A percentile compares a stretch with the other conserved stretches of the same genome.
Evolutionary conservation across 2,113 vertebrate species (phyloP).

Genomic region (Psilopsiagon aurifrons): DNA sequence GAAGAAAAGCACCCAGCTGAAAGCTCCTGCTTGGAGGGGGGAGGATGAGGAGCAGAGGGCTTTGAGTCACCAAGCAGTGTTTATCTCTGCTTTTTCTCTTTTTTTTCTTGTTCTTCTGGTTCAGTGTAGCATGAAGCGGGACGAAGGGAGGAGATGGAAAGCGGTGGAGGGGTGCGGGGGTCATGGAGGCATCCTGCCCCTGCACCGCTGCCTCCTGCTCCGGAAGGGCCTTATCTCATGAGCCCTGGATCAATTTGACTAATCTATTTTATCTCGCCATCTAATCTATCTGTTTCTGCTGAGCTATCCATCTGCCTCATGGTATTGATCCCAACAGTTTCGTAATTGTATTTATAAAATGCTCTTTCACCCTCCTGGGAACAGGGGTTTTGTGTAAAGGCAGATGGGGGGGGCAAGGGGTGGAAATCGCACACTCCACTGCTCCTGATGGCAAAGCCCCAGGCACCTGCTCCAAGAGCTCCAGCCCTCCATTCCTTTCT

Average conservation of each 20-base stretch:
- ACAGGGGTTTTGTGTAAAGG: not conserved
- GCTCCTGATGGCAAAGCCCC: not conserved
- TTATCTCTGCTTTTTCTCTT: not conserved
- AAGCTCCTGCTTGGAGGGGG: not conserved
- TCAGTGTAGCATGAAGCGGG: constrained; percentile 12
- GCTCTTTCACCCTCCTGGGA: constrained; percentile 33
- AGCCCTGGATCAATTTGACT: not conserved
- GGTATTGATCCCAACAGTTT: constrained; percentile 41
- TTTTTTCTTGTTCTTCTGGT: not conserved
- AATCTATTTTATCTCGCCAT: constrained; percentile 42
- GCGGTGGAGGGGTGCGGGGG: not conserved
- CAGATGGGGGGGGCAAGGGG: not conserved
- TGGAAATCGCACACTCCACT: not conserved
- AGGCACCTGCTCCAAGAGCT: rapidly evolving
- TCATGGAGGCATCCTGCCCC: not conserved
- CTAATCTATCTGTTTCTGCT: constrained; percentile 51
- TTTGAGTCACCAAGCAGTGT: not conserved
- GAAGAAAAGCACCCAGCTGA: constrained; percentile 31
- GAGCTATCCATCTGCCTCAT: not conserved
- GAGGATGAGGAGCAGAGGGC: not conserved
- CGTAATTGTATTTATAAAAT: constrained; percentile 59
- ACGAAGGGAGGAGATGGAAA: not conserved
- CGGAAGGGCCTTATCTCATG: not conserved
- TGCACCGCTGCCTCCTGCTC: not conserved
- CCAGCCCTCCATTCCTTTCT: not conserved